phyloP scores from a whole-genome alignment of 2,113 vertebrate species.

The Daboia siamensis region DNA sequence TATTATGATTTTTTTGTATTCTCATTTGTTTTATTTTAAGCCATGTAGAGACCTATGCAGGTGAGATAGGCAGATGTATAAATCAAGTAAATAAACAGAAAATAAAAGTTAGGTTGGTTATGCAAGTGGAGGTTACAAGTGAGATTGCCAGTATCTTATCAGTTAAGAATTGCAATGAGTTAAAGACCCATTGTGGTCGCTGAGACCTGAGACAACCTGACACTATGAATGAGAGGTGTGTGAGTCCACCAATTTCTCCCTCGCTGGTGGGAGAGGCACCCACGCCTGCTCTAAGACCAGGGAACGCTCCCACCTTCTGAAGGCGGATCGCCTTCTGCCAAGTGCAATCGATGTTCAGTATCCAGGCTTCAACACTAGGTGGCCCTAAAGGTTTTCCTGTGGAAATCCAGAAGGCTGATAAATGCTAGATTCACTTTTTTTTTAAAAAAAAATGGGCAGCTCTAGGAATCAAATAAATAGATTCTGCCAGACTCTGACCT shows the following conservation, averaged over 20 bases:
- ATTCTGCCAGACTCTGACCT: not conserved
- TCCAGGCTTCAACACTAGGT: conserved; percentile 66
- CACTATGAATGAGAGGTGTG: not conserved
- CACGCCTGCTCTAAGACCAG: not conserved
- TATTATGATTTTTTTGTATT: not conserved
- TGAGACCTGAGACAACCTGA: not conserved
- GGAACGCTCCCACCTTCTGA: not conserved
- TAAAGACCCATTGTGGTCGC: not conserved
- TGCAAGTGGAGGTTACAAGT: not conserved
- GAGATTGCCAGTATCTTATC: not conserved
- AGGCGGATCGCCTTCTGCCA: too few relatives aligned
- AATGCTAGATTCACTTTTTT: not conserved
- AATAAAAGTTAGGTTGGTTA: not conserved
- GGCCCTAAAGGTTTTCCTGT: conserved; percentile 70
- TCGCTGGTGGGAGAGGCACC: not conserved
- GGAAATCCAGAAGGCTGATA: not conserved
- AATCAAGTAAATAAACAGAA: not conserved
- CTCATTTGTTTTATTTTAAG: not conserved
- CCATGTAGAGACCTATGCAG: not conserved
- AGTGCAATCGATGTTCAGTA: conserved; percentile 27
- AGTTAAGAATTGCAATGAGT: not conserved
- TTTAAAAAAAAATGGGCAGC: not conserved
- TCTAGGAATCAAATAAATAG: not conserved
- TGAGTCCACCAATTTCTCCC: not conserved
- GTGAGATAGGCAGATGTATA: not conserved